Conservation (phyloP, 2,113 vertebrate species). For the Trochalopteron elliotii region DNA sequence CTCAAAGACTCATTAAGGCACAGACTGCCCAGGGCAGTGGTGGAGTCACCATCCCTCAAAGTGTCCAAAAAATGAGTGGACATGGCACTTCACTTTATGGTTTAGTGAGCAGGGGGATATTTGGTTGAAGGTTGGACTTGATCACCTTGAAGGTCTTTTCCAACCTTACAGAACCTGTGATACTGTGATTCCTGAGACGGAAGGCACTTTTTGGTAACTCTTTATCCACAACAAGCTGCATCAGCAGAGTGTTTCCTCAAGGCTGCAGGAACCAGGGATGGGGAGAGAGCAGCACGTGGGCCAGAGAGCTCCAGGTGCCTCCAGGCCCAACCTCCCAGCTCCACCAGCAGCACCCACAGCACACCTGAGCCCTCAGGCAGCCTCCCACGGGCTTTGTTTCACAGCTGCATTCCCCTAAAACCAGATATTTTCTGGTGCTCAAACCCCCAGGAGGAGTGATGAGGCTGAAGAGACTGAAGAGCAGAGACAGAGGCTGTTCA, state of each 20-base stretch:
- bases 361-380: not conserved
- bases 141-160: not conserved
- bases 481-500: not conserved
- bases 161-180: not conserved
- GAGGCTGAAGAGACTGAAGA: not conserved
- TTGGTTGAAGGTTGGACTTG: not conserved
- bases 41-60: not conserved
- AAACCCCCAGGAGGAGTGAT: accelerated
- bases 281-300: not conserved
- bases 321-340: not conserved
- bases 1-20: not conserved
- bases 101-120: not conserved
- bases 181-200: not conserved
- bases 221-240: not conserved
- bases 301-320: not conserved
- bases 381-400: not conserved
- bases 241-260: not conserved
- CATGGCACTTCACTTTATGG: not conserved
- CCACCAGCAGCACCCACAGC: not conserved
- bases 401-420: not conserved
- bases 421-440: not conserved
- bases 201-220: not conserved
- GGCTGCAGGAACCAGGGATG: not conserved
- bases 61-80: not conserved
- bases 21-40: not conserved